Evolutionary conservation across 1,140 invertebrate genomes (phyloP).

Genomic region (Diuraphis noxia): DNA sequence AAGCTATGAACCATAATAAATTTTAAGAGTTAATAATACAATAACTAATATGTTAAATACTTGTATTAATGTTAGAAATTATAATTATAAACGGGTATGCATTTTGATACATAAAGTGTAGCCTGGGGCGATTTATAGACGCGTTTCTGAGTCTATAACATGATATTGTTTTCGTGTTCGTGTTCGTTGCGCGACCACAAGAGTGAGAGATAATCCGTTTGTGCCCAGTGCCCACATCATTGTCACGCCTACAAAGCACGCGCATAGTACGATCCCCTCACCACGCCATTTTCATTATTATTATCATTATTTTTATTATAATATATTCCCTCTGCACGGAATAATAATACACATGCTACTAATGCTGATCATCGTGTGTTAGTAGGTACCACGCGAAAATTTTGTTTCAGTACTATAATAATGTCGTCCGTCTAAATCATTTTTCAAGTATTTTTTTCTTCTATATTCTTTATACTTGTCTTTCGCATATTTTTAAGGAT

Average conservation of each 20-base stretch:
- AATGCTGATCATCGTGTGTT: neutral
- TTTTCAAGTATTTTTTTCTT: constrained; percentile 22
- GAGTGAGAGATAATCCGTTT: constrained; percentile 25
- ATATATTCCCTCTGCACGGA: neutral
- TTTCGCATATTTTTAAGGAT: neutral
- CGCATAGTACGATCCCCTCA: neutral
- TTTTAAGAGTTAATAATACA: neutral
- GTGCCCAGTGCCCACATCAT: constrained; percentile 29
- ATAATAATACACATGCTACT: neutral
- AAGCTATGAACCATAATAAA: neutral
- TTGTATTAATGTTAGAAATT: neutral
- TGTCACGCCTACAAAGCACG: constrained; percentile 22
- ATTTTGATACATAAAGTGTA: neutral
- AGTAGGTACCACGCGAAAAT: neutral
- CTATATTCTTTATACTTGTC: neutral
- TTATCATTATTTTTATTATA: neutral
- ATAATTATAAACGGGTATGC: neutral
- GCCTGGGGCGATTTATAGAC: neutral
- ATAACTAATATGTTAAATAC: neutral
- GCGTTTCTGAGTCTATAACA: neutral
- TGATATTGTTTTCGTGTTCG: neutral
- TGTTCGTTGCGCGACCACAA: neutral
- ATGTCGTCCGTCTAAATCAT: constrained; percentile 11
- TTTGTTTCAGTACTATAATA: neutral
- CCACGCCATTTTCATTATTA: neutral